Base-by-base conservation (phyloP, 2,888 invertebrate genomes). In the Eurytoma californica region DNA sequence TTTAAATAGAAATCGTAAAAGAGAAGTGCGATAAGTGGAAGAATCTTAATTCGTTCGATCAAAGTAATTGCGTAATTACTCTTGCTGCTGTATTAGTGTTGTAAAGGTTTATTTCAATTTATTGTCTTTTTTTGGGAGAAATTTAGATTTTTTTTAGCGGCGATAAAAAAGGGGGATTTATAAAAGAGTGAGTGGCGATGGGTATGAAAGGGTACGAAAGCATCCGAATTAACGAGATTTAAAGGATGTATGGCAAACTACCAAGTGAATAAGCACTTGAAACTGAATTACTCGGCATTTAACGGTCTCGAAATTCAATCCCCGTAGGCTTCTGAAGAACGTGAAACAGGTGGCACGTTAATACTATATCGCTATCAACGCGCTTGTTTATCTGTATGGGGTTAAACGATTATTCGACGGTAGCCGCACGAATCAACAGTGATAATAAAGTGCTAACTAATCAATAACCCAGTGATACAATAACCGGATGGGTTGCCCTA, bases 251-350 rank as follows among this genome's bases (percentile, higher is more conserved):
- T 51, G 70, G 65, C 58, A 66, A 66, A 72, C 66, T 60, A 53
- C 30, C 72, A 53, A 58, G 66, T 20, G 58, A 72, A 72, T 60
- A 60, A 72, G 68, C 69, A 69, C 61, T 74, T 70, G 74, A 74
- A 77, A 72, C 47, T 74, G 66, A 72, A 77, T 77, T 74, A 74
- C 72, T 72, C 76, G 73, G 49, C 80, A 65, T 74, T 80, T 73
- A 80, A 80, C 77, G 80, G 73, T 67, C 68, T 76, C 69, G 80
- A 80, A 80, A 77, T 80, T 80, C 77, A 80, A 80, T 80, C 80
- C 77, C 69, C 58, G 70, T 60, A 72, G 77, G 77, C 72, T 77
- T 77, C 60, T 77, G 73, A 80, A 77, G 80, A 80, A 77, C 75
- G 72, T 63, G 79, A 77, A 80, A 80, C 80, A 80, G 80, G 80